A percentile compares a stretch with the other conserved stretches of the same genome.
These are phyloP conservation scores for Otus sunia DNA, from an alignment of 2,113 vertebrate species.

Conservation along the genomic window DNA sequence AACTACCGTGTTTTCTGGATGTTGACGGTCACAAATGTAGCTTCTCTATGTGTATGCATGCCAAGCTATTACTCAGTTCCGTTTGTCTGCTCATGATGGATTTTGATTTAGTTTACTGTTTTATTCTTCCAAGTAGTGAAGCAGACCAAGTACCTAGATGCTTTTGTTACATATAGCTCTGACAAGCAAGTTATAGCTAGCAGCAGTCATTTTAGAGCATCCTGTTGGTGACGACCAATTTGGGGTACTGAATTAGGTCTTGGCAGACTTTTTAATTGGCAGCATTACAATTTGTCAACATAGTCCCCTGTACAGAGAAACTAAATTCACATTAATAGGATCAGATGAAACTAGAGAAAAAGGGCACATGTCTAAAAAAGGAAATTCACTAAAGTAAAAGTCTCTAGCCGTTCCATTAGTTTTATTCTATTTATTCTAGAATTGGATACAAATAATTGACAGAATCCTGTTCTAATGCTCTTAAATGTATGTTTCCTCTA, in stretches of 20 bases:
- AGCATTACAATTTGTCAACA: not conserved
- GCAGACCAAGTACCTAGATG: not conserved
- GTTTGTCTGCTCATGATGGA: not conserved
- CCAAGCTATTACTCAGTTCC: not conserved
- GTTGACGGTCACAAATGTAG: not conserved
- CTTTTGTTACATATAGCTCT: not conserved
- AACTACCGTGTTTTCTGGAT: not conserved
- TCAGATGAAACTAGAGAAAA: not conserved
- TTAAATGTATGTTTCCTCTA: not conserved
- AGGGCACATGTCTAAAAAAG: not conserved
- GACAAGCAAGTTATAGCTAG: not conserved
- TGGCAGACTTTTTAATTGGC: not conserved
- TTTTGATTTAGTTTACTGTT: not conserved
- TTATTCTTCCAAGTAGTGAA: not conserved
- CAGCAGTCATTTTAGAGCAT: not conserved
- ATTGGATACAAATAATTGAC: not conserved
- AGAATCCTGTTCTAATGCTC: not conserved
- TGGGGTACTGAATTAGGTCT: not conserved
- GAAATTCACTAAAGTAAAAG: not conserved
- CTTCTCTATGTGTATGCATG: not conserved
- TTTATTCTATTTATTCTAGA: not conserved
- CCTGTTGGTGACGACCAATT: not conserved
- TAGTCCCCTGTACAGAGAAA: not conserved
- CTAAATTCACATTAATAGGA: not conserved
- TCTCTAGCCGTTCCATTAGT: not conserved